Base-by-base conservation (phyloP, 2,888 invertebrate genomes). In the Agrenia bidenticulata region DNA sequence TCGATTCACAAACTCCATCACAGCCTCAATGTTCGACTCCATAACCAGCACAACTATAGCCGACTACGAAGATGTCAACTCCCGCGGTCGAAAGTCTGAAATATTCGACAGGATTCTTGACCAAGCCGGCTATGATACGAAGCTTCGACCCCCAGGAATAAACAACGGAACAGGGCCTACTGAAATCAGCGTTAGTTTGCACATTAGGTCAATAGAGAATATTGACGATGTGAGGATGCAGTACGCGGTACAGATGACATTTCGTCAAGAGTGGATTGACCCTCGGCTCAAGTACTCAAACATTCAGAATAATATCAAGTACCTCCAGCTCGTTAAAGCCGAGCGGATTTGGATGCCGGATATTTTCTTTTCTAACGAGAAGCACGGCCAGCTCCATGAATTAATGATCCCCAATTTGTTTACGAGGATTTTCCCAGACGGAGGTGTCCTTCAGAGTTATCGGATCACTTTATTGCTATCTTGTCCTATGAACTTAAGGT, bases 71-170 rank as follows among this genome's bases (percentile, higher is more conserved):
- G 89, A 89, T 84, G 87, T 90, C 80, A 94, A 94, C 85, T 93
- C 90, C 84, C 86, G 94, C 78, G 91, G 91, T 84, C 92, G 90
- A 82, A 94, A 94, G 83, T 93, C 94, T 81, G 89, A 92, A 82
- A 91, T 94, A 78, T 84, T 94, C 81, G 93, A 94, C 82, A 88
- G 89, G 83, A 93, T 94, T 81, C 85, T 94, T 79, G 92, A 92
- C 73, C 90, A 90, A 71, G 90, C 90, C 75, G 85, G 89, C 76
- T 94, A 94, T 85, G 94, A 94, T 83, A 92, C 92, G 70, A 85
- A 93, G 79, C 94, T 94, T 80, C 84, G 94, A 79, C 94, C 94
- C 58, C 92, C 92, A 61, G 94, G 94, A 77, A 88, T 90, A 81
- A 93, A 94, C 81, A 62, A 67, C 21, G 67, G 66, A 13, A 17